A percentile compares a stretch with the other conserved stretches of the same genome.
These are phyloP conservation scores for Eristalis arbustorum DNA, from an alignment of 2,888 invertebrate species.

Conservation along the genomic window DNA sequence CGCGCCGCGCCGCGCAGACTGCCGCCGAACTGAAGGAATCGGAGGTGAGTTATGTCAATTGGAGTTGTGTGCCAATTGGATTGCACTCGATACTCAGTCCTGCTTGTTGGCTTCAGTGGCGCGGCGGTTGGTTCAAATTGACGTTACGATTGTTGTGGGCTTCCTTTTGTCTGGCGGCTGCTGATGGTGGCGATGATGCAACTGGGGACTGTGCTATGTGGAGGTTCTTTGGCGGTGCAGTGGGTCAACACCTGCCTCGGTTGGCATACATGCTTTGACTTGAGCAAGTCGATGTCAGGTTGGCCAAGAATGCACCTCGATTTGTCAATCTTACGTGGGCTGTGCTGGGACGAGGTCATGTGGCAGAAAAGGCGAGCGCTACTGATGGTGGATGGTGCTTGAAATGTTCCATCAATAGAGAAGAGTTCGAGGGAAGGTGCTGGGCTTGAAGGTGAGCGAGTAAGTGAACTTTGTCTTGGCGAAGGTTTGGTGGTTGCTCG, in stretches of 20 bases:
- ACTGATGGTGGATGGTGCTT: background rate
- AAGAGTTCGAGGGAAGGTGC: no score
- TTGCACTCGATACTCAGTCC: slow-evolving; percentile 26
- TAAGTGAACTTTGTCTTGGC: no score
- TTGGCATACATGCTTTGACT: background rate
- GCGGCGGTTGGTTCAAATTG: slow-evolving; percentile 4
- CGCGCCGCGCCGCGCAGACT: no score
- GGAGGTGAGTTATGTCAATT: slow-evolving; percentile 62
- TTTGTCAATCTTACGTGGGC: background rate
- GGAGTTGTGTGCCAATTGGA: slow-evolving; percentile 42
- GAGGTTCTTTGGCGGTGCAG: background rate
- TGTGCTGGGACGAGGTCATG: background rate
- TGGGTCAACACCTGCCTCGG: background rate
- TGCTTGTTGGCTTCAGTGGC: background rate
- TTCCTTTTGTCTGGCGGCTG: slow-evolving; percentile 1
- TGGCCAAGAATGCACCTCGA: background rate
- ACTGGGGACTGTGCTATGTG: background rate
- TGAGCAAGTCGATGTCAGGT: background rate
- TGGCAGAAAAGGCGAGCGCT: background rate
- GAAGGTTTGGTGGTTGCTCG: no score
- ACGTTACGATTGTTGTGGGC: slow-evolving; percentile 1
- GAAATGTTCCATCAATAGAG: background rate
- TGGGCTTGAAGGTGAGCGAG: no score
- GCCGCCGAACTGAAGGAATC: slow-evolving; percentile 9
- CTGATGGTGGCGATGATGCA: background rate